Conservation (phyloP, 2,888 invertebrate genomes). For the Apotomis betuletana region DNA sequence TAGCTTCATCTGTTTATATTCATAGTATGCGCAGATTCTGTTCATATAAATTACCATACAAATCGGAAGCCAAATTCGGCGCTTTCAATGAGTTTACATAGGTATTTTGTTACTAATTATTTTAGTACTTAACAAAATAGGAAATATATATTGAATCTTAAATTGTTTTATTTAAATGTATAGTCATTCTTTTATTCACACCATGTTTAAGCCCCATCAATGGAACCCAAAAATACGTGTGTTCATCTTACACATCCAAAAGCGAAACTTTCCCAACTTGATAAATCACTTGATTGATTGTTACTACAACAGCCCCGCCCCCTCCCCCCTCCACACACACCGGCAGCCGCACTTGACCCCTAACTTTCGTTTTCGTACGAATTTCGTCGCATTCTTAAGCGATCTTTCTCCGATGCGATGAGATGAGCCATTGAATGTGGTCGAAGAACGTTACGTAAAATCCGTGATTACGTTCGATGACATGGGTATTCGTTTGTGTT, state of each 20-base stretch:
- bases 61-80: no score
- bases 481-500: no score
- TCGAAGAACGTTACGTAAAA: not conserved
- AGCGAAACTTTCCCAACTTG: not conserved
- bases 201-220: no score
- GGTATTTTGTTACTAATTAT: no score
- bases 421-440: not conserved
- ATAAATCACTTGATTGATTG: not conserved
- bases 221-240: not conserved
- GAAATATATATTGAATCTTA: no score
- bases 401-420: constrained; percentile 23
- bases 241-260: not conserved
- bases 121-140: no score
- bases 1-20: no score
- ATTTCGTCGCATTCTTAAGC: constrained; percentile 6
- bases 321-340: not conserved
- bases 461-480: not conserved
- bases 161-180: no score
- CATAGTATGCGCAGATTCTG: no score
- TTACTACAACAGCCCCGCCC: not conserved
- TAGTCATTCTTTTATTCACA: no score
- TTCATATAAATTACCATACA: no score
- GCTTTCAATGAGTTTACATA: no score
- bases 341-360: constrained; percentile 22
- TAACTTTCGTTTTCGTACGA: constrained; percentile 31